Evolutionary conservation across 2,888 invertebrate species (phyloP).

Genomic region (Nineta flava): DNA sequence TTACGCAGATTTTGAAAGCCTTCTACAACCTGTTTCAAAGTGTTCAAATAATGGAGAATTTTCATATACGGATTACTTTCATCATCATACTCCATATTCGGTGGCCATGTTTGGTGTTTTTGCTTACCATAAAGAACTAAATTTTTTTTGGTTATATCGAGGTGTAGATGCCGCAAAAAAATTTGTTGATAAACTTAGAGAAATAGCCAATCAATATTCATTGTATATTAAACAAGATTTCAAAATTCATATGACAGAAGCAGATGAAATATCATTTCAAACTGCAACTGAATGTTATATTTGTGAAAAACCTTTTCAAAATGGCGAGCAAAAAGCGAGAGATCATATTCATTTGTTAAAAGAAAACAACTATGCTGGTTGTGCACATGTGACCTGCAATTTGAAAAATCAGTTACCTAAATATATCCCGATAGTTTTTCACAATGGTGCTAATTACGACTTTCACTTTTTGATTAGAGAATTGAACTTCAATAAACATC

Average conservation of each 20-base stretch:
- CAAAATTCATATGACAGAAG: not conserved
- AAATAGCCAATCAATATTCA: not conserved
- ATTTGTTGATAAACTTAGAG: not conserved
- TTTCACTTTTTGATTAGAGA: slow-evolving; percentile 12
- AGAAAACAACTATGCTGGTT: slow-evolving; percentile 9
- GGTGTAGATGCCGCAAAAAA: not conserved
- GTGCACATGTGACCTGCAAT: slow-evolving; percentile 13
- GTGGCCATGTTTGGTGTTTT: too few relatives aligned
- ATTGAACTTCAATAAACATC: slow-evolving; percentile 5
- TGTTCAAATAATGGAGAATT: too few relatives aligned
- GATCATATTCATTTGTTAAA: slow-evolving; percentile 12
- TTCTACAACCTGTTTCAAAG: too few relatives aligned
- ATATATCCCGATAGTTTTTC: slow-evolving; percentile 14
- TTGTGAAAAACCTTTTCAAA: slow-evolving; percentile 7
- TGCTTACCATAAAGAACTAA: too few relatives aligned
- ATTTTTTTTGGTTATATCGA: not conserved
- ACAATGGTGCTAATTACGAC: slow-evolving; percentile 12
- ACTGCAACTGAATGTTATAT: slow-evolving; percentile 6
- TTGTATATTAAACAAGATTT: not conserved
- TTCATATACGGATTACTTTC: too few relatives aligned
- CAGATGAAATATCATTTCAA: not conserved
- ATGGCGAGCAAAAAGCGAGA: not conserved
- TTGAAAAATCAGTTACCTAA: slow-evolving; percentile 12
- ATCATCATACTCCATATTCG: too few relatives aligned
- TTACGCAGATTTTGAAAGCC: too few relatives aligned